Evolutionary conservation across 2,888 invertebrate species (phyloP).

Genomic region (Perizoma flavofasciatum): DNA sequence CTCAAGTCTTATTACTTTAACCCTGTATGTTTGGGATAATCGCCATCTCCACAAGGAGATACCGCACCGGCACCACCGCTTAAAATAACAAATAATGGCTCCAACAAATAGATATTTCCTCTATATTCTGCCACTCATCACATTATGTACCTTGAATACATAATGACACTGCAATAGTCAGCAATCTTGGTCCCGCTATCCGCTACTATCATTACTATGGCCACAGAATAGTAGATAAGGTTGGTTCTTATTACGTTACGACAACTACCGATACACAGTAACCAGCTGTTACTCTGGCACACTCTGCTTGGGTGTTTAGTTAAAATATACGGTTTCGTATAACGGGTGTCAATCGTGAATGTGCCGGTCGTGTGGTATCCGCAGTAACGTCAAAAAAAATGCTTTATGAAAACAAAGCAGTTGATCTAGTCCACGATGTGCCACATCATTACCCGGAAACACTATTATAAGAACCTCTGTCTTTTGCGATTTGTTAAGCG

Average conservation of each 20-base stretch:
- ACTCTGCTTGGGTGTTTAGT: background rate
- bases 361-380: too few species aligned
- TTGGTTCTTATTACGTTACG: conserved; percentile 39
- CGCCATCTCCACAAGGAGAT: background rate
- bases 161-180: conserved; percentile 26
- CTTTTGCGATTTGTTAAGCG: conserved; percentile 46
- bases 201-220: conserved; percentile 38
- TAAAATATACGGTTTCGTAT: too few species aligned
- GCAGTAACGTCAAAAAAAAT: too few species aligned
- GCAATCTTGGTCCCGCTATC: conserved; percentile 42
- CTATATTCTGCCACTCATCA: conserved; percentile 22
- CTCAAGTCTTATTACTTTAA: too few species aligned
- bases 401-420: too few species aligned
- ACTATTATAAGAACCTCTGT: conserved; percentile 21
- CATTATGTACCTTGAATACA: conserved; percentile 27
- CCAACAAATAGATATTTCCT: conserved; percentile 10
- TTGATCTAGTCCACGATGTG: background rate
- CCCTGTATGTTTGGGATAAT: background rate
- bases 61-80: background rate
- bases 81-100: background rate
- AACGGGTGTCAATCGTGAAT: too few species aligned
- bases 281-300: background rate
- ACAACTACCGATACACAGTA: conserved; percentile 32
- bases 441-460: background rate
- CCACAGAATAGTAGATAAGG: background rate